phyloP scores from a whole-genome alignment of 2,113 vertebrate genomes.

The Vidua chalybeata region DNA sequence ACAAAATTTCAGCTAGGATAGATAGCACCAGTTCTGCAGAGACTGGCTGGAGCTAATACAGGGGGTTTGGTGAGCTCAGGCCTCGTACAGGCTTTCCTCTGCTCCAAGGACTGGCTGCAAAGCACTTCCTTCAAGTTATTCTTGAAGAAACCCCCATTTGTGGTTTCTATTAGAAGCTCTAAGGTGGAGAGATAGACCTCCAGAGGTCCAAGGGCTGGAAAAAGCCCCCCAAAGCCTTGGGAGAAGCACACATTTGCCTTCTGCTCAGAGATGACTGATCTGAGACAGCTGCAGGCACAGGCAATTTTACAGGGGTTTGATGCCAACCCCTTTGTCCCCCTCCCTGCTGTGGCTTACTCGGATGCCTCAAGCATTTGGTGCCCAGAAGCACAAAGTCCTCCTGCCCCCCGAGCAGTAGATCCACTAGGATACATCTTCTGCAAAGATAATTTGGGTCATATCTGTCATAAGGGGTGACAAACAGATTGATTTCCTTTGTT shows the following conservation, averaged over 20 bases:
- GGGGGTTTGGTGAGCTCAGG: not conserved
- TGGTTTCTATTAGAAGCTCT: not conserved
- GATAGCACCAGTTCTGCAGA: not conserved
- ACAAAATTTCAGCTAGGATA: not conserved
- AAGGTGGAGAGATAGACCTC: not conserved
- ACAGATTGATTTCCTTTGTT: not conserved
- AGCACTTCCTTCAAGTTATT: not conserved
- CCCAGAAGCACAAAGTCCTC: not conserved
- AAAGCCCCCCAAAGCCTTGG: not conserved
- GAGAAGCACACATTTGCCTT: not conserved
- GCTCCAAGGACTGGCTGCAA: not conserved
- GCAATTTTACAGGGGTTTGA: not conserved
- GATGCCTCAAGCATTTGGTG: not conserved
- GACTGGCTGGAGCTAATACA: not conserved
- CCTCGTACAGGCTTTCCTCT: not conserved
- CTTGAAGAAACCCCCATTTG: rapidly evolving
- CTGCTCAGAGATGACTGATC: not conserved
- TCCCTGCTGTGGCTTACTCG: not conserved
- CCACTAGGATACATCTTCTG: not conserved
- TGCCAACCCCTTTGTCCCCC: not conserved
- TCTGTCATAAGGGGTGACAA: not conserved
- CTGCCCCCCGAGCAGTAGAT: not conserved
- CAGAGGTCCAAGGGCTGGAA: not conserved
- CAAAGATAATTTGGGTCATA: not conserved
- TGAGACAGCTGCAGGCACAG: not conserved